phyloP scores from a whole-genome alignment of 2,113 vertebrate species.

The Azemiops feae region DNA sequence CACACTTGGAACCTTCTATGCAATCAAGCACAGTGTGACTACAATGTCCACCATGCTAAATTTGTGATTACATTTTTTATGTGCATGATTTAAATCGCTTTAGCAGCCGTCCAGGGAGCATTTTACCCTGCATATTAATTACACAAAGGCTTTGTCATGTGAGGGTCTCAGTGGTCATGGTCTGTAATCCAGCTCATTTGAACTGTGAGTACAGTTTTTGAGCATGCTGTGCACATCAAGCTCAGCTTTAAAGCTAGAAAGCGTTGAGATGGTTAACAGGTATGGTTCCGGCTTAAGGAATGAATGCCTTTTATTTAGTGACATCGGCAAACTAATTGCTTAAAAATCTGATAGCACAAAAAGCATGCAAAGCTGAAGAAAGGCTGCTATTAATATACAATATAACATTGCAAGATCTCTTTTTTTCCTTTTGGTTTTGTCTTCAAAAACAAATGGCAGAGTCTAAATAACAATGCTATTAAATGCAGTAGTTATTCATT shows the following conservation, averaged over 20 bases:
- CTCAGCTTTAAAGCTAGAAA: slow-evolving; percentile 69
- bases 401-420: background rate
- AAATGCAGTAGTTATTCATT: background rate
- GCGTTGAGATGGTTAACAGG: slow-evolving; percentile 77
- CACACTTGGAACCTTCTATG: slow-evolving; percentile 86
- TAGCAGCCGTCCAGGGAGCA: slow-evolving; percentile 87
- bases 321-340: slow-evolving; percentile 73
- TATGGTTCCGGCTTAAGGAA: slow-evolving; percentile 76
- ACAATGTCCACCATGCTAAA: slow-evolving; percentile 92
- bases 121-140: slow-evolving; percentile 98
- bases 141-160: slow-evolving; percentile 87
- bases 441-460: slow-evolving; percentile 4
- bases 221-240: slow-evolving; percentile 85
- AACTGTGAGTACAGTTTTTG: slow-evolving; percentile 78
- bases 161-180: slow-evolving; percentile 83
- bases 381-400: slow-evolving; percentile 34
- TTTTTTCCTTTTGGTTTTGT: slow-evolving; percentile 15
- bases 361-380: slow-evolving; percentile 32
- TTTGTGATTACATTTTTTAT: slow-evolving; percentile 90
- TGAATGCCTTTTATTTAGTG: slow-evolving; percentile 76
- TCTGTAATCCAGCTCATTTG: slow-evolving; percentile 88
- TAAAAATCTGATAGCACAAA: slow-evolving; percentile 47
- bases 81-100: slow-evolving; percentile 92
- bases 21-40: slow-evolving; percentile 92
- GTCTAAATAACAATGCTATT: background rate